These are phyloP conservation scores for Lycaon pictus DNA, from an alignment of 2,113 vertebrate genomes.

Conservation along the genomic window DNA sequence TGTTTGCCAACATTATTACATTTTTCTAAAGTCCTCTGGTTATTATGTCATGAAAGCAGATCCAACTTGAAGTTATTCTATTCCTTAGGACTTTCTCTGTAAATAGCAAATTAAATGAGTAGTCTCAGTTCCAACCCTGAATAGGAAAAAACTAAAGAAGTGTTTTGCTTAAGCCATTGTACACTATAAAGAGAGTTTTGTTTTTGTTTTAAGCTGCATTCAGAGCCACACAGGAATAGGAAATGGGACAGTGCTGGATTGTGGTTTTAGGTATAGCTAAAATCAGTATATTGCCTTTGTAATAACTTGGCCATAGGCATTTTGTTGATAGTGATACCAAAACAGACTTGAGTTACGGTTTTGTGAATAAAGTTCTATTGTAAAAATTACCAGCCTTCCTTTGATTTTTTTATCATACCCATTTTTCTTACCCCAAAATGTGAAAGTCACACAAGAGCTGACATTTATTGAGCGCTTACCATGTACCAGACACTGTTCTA, in stretches of 20 bases:
- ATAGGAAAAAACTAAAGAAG: not conserved
- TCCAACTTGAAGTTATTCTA: conserved; percentile 33
- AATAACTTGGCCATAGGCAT: not conserved
- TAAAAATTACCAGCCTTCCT: conserved; percentile 51
- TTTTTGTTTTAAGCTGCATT: conserved; percentile 2
- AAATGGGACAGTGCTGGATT: conserved; percentile 29
- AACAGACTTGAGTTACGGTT: not conserved
- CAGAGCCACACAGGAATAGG: conserved; percentile 8
- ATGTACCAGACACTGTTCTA: not conserved
- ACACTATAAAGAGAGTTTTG: conserved; percentile 12
- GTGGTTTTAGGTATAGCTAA: conserved; percentile 45
- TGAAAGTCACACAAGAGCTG: not conserved
- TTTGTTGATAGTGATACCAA: conserved; percentile 46
- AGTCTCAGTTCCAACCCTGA: conserved; percentile 19
- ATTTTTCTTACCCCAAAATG: not conserved
- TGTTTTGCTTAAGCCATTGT: conserved; percentile 43
- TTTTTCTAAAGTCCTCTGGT: conserved; percentile 50
- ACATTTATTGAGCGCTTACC: not conserved
- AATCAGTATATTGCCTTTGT: conserved; percentile 42
- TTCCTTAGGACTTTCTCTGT: conserved; percentile 38
- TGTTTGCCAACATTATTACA: conserved; percentile 33
- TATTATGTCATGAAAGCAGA: conserved; percentile 44
- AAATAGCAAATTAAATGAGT: conserved; percentile 43
- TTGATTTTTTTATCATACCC: not conserved
- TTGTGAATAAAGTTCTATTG: conserved; percentile 74